Conservation (phyloP, 2,888 invertebrate genomes). For the Cerceris ruficornis region DNA sequence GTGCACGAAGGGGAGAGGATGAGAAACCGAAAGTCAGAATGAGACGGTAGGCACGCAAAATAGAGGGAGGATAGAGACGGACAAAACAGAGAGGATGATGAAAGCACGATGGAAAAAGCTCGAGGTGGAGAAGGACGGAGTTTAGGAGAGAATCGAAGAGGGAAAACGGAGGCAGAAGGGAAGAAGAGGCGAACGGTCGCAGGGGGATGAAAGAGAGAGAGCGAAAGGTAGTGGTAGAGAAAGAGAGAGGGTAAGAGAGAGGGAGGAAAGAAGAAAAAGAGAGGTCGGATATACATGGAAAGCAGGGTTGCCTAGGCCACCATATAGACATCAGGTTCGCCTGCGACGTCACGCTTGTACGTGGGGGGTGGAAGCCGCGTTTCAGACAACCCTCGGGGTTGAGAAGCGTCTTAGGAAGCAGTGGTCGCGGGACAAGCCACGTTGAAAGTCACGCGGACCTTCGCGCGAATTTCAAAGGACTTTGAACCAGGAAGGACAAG, state of each 20-base stretch:
- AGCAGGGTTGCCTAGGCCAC: constrained; percentile 68
- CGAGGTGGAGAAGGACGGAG: neutral
- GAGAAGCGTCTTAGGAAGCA: constrained; percentile 60
- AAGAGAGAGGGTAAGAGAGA: neutral
- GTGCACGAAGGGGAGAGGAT: constrained; percentile 19
- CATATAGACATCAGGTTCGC: constrained; percentile 54
- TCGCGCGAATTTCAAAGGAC: neutral
- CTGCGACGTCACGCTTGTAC: constrained; percentile 46
- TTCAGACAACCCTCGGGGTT: constrained; percentile 54
- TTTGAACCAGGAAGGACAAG: neutral
- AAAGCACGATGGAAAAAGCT: neutral
- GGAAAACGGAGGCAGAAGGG: neutral
- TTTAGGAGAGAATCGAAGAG: neutral
- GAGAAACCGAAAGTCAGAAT: neutral
- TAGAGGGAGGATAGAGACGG: neutral
- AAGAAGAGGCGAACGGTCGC: neutral
- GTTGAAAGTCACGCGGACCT: constrained; percentile 43
- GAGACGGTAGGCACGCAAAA: neutral
- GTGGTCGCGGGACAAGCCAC: constrained; percentile 66
- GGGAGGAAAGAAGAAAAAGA: neutral
- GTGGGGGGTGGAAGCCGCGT: constrained; percentile 52
- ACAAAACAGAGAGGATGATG: neutral
- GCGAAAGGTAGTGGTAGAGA: neutral
- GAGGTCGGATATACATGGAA: constrained; percentile 15
- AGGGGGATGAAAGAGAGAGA: neutral